Percentiles rank a stretch among this genome's conserved stretches.
Conservation (phyloP, 2,113 vertebrate genomes). For the Struthidea cinerea region DNA sequence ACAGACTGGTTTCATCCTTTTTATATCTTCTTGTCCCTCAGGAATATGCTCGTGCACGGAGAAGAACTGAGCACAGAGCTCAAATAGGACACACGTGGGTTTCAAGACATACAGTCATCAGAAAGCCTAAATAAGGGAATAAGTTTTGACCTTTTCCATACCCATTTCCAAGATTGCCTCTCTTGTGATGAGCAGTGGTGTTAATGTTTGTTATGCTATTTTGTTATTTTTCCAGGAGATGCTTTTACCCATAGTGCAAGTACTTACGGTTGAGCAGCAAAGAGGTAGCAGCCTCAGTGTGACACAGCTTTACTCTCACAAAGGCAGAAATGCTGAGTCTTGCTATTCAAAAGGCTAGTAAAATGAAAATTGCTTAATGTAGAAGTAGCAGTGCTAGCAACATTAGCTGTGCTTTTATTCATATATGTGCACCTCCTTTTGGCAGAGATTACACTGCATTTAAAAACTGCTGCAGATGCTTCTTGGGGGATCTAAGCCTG, state of each 20-base stretch:
- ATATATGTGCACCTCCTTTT: slow-evolving; percentile 38
- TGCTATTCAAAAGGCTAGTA: slow-evolving; percentile 15
- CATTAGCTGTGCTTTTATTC: slow-evolving; percentile 35
- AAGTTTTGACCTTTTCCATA: not conserved
- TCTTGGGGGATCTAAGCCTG: slow-evolving; percentile 23
- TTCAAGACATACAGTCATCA: not conserved
- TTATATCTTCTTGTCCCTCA: not conserved
- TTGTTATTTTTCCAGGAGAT: not conserved
- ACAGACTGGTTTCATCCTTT: not conserved
- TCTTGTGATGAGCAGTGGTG: not conserved
- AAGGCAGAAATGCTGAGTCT: not conserved
- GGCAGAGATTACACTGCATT: not conserved
- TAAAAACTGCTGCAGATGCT: slow-evolving; percentile 59
- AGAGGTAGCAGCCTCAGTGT: not conserved
- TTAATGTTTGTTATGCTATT: not conserved
- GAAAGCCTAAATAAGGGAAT: not conserved
- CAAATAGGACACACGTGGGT: not conserved
- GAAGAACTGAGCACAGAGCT: not conserved
- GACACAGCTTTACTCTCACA: not conserved
- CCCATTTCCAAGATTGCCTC: not conserved
- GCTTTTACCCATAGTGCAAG: not conserved
- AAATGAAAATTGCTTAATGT: slow-evolving; percentile 50
- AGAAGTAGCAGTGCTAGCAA: slow-evolving; percentile 18
- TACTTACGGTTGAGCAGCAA: not conserved
- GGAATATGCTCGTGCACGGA: fast-evolving